These are phyloP conservation scores for Conus canariensis DNA, from an alignment of 2,888 invertebrate species.

Conservation along the genomic window DNA sequence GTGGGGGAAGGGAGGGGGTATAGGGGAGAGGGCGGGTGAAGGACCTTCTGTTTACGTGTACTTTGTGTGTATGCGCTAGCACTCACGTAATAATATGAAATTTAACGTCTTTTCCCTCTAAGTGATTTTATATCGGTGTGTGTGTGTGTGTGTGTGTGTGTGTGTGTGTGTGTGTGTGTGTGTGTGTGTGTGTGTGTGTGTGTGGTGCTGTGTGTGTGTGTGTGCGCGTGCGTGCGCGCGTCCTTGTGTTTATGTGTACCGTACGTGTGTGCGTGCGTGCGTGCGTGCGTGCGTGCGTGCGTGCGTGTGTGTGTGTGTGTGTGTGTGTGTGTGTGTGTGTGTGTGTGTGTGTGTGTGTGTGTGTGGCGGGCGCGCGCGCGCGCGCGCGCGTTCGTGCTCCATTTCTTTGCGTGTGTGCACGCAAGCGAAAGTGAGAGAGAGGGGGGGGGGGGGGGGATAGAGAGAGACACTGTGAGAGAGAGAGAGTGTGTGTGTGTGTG, in stretches of 20 bases:
- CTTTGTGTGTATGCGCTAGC: too few relatives aligned
- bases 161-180: constrained; percentile 19
- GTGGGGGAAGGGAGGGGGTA: too few relatives aligned
- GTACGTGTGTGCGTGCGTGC: not conserved
- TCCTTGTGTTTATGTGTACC: not conserved
- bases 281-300: not conserved
- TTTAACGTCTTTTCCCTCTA: not conserved
- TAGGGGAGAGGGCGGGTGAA: too few relatives aligned
- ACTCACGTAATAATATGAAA: too few relatives aligned
- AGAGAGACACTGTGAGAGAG: too few relatives aligned
- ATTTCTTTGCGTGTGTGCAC: too few relatives aligned
- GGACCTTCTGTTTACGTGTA: too few relatives aligned
- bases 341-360: constrained; percentile 26
- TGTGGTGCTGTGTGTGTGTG: not conserved
- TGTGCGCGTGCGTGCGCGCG: not conserved
- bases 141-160: constrained; percentile 2
- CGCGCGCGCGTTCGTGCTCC: not conserved
- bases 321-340: constrained; percentile 1
- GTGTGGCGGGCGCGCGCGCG: too few relatives aligned
- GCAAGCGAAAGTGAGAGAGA: too few relatives aligned
- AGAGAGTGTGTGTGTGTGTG: too few relatives aligned
- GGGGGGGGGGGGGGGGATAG: too few relatives aligned
- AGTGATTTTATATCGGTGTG: not conserved
- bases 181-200: not conserved
- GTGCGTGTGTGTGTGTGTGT: constrained; percentile 15